These are phyloP conservation scores for Mamestra configurata DNA, from an alignment of 1,140 invertebrate species.

Conservation along the genomic window DNA sequence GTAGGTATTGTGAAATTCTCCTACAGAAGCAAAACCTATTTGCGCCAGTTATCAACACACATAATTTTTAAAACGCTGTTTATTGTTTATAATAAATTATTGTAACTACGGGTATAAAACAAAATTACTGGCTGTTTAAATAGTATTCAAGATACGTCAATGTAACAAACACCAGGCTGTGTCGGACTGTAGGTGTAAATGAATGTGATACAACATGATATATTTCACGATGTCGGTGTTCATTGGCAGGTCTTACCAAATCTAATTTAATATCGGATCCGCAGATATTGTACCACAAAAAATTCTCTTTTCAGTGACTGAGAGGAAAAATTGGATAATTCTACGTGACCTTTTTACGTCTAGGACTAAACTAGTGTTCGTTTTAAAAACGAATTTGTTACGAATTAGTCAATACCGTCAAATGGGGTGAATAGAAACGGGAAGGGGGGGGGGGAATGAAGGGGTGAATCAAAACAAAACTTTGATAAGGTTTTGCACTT, in stretches of 20 bases:
- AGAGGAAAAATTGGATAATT: conserved; percentile 8
- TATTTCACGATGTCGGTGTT: neutral
- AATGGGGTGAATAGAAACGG: too few relatives aligned
- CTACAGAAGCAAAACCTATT: neutral
- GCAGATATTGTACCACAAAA: conserved; percentile 17
- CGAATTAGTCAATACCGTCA: too few relatives aligned
- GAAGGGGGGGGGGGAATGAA: too few relatives aligned
- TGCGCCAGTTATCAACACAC: too few relatives aligned
- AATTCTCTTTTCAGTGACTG: neutral
- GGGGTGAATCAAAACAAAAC: too few relatives aligned
- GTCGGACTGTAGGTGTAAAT: neutral
- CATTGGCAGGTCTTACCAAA: conserved; percentile 18
- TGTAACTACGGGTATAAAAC: neutral
- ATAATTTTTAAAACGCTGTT: neutral
- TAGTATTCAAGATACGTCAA: neutral
- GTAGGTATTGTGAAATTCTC: too few relatives aligned
- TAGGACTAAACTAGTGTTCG: neutral
- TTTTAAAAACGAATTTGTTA: neutral
- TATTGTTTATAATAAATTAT: neutral
- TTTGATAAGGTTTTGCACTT: too few relatives aligned
- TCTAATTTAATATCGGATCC: conserved; percentile 36
- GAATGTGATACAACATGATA: neutral
- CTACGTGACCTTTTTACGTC: conserved; percentile 20
- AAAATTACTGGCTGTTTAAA: neutral
- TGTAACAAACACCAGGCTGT: neutral